Evolutionary conservation across 2,113 vertebrate species (phyloP).

Genomic region (Seriola rivoliana): DNA sequence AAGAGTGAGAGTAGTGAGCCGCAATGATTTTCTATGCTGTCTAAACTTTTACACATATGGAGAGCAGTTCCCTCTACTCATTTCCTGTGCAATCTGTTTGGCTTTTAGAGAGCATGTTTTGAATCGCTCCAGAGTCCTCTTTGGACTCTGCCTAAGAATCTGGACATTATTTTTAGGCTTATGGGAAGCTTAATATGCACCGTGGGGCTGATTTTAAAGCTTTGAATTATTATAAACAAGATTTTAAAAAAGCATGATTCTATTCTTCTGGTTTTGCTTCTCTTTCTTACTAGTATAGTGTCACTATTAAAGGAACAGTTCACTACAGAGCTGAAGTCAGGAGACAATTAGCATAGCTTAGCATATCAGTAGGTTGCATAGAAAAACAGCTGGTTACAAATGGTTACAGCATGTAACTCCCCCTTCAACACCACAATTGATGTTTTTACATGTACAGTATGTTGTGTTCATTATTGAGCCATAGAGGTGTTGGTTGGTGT

Average conservation of each 20-base stretch:
- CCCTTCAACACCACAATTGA: too few relatives aligned
- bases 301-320: neutral
- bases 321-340: neutral
- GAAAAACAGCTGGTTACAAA: neutral
- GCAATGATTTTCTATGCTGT: conserved; percentile 37
- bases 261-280: neutral
- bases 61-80: conserved; percentile 44
- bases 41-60: conserved; percentile 46
- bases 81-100: conserved; percentile 55
- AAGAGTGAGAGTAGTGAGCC: conserved; percentile 17
- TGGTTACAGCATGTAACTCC: neutral
- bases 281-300: neutral
- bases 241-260: neutral
- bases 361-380: neutral
- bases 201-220: conserved; percentile 1
- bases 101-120: conserved; percentile 37
- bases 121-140: conserved; percentile 9
- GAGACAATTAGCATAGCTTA: neutral
- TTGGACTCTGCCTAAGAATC: conserved; percentile 21
- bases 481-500: neutral
- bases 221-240: neutral
- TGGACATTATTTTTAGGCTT: conserved; percentile 4
- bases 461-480: neutral
- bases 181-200: neutral
- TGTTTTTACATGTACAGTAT: neutral